phyloP scores from a whole-genome alignment of 2,113 vertebrate genomes.

The Eira barbara region DNA sequence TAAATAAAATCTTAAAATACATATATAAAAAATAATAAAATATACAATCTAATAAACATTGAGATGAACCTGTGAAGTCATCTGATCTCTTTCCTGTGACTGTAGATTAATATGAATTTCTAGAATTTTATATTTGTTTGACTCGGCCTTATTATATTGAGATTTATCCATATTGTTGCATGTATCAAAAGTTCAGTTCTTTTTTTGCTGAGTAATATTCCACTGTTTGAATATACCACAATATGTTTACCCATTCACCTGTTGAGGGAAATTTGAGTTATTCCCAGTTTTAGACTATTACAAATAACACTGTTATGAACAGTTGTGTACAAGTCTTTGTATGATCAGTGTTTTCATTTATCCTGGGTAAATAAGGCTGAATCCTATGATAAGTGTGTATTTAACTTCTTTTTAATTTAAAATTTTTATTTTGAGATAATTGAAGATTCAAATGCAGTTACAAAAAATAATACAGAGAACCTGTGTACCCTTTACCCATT shows the following conservation, averaged over 20 bases:
- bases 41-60: not conserved
- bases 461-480: not conserved
- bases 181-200: not conserved
- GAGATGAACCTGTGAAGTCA: not conserved
- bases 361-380: not conserved
- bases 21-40: not conserved
- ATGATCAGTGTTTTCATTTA: not conserved
- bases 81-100: not conserved
- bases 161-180: not conserved
- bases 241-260: not conserved
- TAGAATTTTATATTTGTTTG: not conserved
- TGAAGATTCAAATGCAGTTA: not conserved
- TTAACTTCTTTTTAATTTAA: not conserved
- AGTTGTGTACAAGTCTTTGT: not conserved
- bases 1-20: too few relatives aligned
- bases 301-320: not conserved
- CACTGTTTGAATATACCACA: not conserved
- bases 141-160: not conserved
- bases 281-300: not conserved
- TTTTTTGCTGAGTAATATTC: not conserved
- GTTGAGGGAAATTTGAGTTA: not conserved
- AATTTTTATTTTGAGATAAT: not conserved
- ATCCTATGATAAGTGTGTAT: not conserved
- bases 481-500: not conserved
- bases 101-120: not conserved